These are phyloP conservation scores for Centropristis striata DNA, from an alignment of 2,113 vertebrate genomes.

Conservation along the genomic window DNA sequence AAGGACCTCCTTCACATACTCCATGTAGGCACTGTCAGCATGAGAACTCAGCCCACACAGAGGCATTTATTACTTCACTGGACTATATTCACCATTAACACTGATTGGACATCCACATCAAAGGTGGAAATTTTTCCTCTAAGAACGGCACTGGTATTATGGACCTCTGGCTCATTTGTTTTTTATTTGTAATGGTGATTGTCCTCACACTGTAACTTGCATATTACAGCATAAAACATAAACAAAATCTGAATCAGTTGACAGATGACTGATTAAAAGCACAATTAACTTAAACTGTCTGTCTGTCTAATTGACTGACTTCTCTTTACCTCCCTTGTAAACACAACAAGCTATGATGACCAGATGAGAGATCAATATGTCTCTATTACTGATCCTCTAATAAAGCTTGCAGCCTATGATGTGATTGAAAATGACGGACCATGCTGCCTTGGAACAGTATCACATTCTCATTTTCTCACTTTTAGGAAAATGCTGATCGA, in stretches of 20 bases:
- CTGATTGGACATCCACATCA: too few species aligned
- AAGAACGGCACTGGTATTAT: background rate
- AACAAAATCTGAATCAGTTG: background rate
- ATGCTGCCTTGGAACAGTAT: background rate
- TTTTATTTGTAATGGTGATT: background rate
- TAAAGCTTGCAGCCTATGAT: background rate
- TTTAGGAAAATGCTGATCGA: background rate
- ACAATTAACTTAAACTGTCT: background rate
- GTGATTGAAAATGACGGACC: constrained; percentile 16
- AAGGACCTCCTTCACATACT: too few species aligned
- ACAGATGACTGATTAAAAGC: background rate
- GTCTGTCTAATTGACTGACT: background rate
- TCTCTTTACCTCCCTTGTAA: background rate
- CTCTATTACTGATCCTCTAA: background rate
- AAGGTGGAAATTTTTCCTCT: too few species aligned
- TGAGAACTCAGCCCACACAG: too few species aligned
- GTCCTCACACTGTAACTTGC: background rate
- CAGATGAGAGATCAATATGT: background rate
- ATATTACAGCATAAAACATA: background rate
- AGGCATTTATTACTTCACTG: too few species aligned
- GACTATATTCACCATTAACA: too few species aligned
- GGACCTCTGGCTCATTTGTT: background rate
- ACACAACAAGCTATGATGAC: constrained; percentile 1
- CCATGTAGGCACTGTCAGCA: too few species aligned
- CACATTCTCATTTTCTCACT: constrained; percentile 6